Percentiles rank a stretch among this genome's conserved stretches.
These are phyloP conservation scores for Dicrostonyx torquatus DNA, from an alignment of 2,797 vertebrate genomes.

Conservation along the genomic window DNA sequence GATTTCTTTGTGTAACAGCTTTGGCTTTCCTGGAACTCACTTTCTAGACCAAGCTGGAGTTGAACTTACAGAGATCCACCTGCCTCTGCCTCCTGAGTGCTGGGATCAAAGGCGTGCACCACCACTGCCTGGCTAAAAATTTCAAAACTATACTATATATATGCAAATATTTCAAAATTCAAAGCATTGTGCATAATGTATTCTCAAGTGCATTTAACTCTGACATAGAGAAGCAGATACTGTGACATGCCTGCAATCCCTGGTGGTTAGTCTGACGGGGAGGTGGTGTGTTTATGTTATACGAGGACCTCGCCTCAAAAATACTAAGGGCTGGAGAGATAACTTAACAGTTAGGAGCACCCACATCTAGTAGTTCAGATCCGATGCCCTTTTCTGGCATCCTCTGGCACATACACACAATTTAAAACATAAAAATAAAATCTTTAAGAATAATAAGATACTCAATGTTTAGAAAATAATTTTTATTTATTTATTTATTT, in stretches of 20 bases:
- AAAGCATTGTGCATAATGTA: background rate
- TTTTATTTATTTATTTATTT: too few relatives aligned
- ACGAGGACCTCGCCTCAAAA: background rate
- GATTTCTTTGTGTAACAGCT: too few relatives aligned
- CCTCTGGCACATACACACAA: too few relatives aligned
- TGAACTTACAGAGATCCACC: too few relatives aligned
- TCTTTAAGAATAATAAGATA: background rate
- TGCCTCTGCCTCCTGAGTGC: too few relatives aligned
- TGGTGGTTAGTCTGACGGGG: background rate
- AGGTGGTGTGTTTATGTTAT: background rate
- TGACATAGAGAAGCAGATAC: background rate
- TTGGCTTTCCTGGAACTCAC: too few relatives aligned
- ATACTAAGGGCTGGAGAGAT: background rate
- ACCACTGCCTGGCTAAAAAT: too few relatives aligned
- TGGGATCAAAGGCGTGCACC: too few relatives aligned
- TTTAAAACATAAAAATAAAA: too few relatives aligned
- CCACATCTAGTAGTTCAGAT: background rate
- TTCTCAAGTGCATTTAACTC: background rate
- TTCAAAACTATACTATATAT: background rate
- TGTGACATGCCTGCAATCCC: background rate
- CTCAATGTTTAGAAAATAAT: background rate
- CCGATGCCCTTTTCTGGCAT: background rate
- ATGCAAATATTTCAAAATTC: background rate
- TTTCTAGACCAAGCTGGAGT: too few relatives aligned
- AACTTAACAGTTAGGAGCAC: background rate